Percentiles rank a stretch among this genome's conserved stretches.
These are phyloP conservation scores for Myotis pilosus DNA, from an alignment of 2,797 vertebrate genomes.

Conservation along the genomic window DNA sequence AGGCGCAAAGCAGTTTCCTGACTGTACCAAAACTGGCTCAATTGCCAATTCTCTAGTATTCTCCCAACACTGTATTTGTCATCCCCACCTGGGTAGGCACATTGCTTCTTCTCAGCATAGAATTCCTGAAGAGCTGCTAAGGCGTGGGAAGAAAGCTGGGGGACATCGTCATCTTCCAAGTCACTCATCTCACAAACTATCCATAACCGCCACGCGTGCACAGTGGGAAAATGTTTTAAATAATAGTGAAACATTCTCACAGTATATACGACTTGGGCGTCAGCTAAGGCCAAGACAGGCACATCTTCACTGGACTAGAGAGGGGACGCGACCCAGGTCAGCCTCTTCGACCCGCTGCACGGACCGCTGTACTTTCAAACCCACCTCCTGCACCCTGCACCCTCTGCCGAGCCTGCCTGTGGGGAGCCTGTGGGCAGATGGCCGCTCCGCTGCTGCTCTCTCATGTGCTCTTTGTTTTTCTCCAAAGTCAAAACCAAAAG, in stretches of 20 bases:
- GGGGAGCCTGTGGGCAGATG: not conserved
- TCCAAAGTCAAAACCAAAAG: constrained; percentile 93
- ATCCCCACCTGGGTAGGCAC: constrained; percentile 47
- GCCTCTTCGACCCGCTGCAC: not conserved
- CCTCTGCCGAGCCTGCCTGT: not conserved
- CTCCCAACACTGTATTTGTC: constrained; percentile 87
- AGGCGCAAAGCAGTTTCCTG: constrained; percentile 90
- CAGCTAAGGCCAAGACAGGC: not conserved
- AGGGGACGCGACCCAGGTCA: not conserved
- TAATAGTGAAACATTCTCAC: not conserved
- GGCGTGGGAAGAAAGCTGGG: constrained; percentile 89
- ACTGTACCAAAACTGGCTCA: constrained; percentile 99
- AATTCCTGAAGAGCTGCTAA: constrained; percentile 94
- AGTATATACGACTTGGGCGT: not conserved
- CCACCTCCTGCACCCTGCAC: not conserved
- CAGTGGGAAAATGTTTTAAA: not conserved
- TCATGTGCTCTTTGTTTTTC: constrained; percentile 37
- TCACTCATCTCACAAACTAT: constrained; percentile 86
- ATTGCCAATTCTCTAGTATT: constrained; percentile 93
- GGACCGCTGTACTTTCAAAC: not conserved
- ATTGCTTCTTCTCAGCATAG: constrained; percentile 86
- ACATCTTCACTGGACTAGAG: not conserved
- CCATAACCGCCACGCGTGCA: not conserved
- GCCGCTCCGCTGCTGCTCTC: not conserved
- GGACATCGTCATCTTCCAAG: constrained; percentile 86